These are phyloP conservation scores for Rhinophrynus dorsalis DNA, from an alignment of 2,797 vertebrate species.

Conservation along the genomic window DNA sequence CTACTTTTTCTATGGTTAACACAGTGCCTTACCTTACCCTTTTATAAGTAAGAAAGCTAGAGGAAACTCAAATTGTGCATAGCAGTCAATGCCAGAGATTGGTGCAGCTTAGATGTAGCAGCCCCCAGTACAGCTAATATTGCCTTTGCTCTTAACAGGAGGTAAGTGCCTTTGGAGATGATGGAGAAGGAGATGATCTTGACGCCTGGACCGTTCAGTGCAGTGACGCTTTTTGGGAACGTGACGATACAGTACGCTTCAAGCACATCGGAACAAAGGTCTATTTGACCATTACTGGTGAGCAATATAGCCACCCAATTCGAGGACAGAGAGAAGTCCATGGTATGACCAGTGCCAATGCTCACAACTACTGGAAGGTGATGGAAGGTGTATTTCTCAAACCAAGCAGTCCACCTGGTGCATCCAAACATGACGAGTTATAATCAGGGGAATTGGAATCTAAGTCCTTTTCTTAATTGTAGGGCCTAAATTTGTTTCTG, in stretches of 20 bases:
- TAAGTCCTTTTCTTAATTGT: neutral
- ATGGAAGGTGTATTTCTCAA: slow-evolving; percentile 96
- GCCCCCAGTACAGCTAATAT: no score
- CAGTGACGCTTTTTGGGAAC: slow-evolving; percentile 82
- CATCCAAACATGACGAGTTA: slow-evolving; percentile 83
- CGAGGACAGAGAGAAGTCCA: slow-evolving; percentile 91
- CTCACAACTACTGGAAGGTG: slow-evolving; percentile 88
- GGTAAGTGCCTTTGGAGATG: slow-evolving; percentile 95
- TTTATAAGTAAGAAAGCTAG: no score
- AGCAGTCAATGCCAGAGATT: no score
- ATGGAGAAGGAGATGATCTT: slow-evolving; percentile 91
- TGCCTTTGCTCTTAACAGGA: slow-evolving; percentile 76
- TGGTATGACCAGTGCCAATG: slow-evolving; percentile 78
- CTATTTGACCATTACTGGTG: slow-evolving; percentile 90
- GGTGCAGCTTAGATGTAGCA: no score
- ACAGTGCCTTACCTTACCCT: no score
- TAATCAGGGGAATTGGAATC: slow-evolving; percentile 58
- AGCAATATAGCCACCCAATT: slow-evolving; percentile 94
- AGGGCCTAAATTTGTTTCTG: neutral
- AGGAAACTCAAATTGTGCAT: no score
- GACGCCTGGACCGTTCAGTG: slow-evolving; percentile 93
- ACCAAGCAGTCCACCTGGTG: slow-evolving; percentile 69
- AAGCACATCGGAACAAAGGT: slow-evolving; percentile 86
- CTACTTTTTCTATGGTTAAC: no score
- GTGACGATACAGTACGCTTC: slow-evolving; percentile 84